Evolutionary conservation across 2,888 invertebrate species (phyloP), one percentile per base, ranked within the genome.

Genomic region (Metopia argyrocephala): DNA sequence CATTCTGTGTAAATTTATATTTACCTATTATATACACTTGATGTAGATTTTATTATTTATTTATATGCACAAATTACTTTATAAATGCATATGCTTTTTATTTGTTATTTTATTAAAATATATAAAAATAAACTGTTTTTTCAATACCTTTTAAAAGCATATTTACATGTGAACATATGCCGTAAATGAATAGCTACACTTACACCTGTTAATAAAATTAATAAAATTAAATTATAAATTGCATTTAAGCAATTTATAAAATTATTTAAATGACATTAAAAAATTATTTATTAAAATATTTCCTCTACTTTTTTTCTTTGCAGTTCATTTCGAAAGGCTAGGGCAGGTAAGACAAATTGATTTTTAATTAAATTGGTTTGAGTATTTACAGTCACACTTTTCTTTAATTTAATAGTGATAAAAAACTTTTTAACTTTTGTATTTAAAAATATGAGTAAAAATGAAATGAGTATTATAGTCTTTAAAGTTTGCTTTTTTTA

Each of bases 221-320:
- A 74, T 38, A 15, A 12, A 68, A 76, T 62, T 80, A 48, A 61
- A 66, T 71, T 73, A 52, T 64, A 71, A 68, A 71, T 62, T 48
- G 68, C 50, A 68, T 76, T 76, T 71, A 50, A 68, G 76, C 59
- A 52, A 73, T 76, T 80, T 76, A 73, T 65, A 65, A 64, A 80
- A 76, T 76, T 76, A 73, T 68, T 64, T 68, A 65, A 65, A 65
- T 45, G 20, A 15, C 25, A 20, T 31, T 23, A 31, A 74, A 50
- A 25, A 76, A 27, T 2, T 1, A 15, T 46, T 68, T 48, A 46
- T 68, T 56, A 15, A 46, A 56, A 68, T 45, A 46, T 38, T 12
- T 38, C 15, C 38, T 38, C 38, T 38, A 38, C 31, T 31, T 9
- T 31, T 3, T n/a, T n/a, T n/a, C n/a, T n/a, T n/a, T n/a, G n/a